phyloP scores from a whole-genome alignment of 2,797 vertebrate genomes.

The Notamacropus eugenii region DNA sequence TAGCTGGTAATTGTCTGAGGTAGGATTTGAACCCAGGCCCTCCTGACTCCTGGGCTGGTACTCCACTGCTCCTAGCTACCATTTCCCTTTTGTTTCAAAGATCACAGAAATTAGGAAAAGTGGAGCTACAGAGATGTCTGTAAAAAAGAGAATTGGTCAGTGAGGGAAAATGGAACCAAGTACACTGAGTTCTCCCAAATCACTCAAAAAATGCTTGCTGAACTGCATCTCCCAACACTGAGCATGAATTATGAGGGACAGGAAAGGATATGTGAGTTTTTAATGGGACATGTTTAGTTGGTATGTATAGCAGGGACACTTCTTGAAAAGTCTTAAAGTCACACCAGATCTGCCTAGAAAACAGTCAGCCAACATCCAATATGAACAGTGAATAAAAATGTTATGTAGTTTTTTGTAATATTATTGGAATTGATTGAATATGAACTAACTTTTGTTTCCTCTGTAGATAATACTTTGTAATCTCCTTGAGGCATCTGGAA shows the following conservation, averaged over 20 bases:
- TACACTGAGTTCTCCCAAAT: neutral
- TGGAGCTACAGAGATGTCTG: neutral
- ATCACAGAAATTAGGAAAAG: neutral
- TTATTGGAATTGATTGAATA: conserved; percentile 99
- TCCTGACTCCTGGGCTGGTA: neutral
- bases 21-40: neutral
- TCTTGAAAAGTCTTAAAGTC: neutral
- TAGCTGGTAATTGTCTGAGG: no score
- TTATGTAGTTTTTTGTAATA: conserved; percentile 93
- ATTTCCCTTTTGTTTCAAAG: neutral
- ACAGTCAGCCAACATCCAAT: neutral
- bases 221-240: neutral
- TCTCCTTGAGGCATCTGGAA: conserved; percentile 98
- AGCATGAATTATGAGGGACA: neutral
- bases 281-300: neutral
- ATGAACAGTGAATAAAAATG: fast-evolving
- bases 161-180: neutral
- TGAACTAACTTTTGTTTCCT: conserved; percentile 93
- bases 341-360: neutral
- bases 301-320: no score
- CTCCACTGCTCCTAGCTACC: neutral
- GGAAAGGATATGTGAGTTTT: neutral
- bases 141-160: neutral
- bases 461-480: conserved; percentile 95
- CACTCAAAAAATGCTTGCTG: neutral